phyloP scores from a whole-genome alignment of 2,888 invertebrate species.

The Mesodorylaimus sp. region DNA sequence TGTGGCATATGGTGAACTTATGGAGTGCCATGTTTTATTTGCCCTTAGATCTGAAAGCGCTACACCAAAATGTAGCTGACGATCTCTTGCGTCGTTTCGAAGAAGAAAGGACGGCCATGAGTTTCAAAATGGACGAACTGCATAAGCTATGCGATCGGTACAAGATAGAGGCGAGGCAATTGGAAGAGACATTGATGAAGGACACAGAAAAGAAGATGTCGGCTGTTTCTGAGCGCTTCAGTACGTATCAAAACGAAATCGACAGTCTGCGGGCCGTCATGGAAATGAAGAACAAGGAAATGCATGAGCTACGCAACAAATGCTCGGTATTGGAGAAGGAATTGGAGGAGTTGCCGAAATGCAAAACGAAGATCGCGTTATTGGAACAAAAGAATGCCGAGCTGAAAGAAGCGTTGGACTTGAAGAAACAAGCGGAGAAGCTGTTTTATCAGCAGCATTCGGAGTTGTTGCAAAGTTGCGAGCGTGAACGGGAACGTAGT shows the following conservation, averaged over 20 bases:
- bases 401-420: not conserved
- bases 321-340: slow-evolving; percentile 46
- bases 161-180: not conserved
- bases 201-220: not conserved
- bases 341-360: slow-evolving; percentile 9
- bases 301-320: slow-evolving; percentile 47
- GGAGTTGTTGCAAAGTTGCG: not conserved
- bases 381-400: slow-evolving; percentile 1
- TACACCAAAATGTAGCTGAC: too few species aligned
- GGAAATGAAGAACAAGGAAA: slow-evolving; percentile 67
- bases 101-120: too few species aligned
- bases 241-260: slow-evolving; percentile 43
- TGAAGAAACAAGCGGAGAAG: not conserved
- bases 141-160: not conserved
- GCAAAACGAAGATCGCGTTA: not conserved
- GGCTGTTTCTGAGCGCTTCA: not conserved
- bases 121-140: too few species aligned
- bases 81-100: too few species aligned
- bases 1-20: too few species aligned
- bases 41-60: too few species aligned
- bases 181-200: not conserved
- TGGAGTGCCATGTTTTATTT: too few species aligned
- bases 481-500: not conserved
- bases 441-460: not conserved
- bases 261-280: slow-evolving; percentile 67